These are phyloP conservation scores for Drosophila guanche DNA, from an alignment of 1,140 invertebrate genomes.

Conservation along the genomic window DNA sequence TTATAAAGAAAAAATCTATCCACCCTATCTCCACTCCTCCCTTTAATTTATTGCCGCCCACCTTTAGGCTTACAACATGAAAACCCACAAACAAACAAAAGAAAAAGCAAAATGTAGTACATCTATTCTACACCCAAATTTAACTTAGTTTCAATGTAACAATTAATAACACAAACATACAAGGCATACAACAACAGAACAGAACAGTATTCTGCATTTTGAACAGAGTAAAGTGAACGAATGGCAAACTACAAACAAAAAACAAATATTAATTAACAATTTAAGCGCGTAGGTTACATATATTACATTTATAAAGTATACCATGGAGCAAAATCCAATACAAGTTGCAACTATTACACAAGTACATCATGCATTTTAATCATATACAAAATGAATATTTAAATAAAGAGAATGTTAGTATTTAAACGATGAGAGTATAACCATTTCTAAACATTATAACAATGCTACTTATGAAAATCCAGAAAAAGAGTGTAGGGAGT, in stretches of 20 bases:
- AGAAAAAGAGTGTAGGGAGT: no score
- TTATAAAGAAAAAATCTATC: constrained; percentile 7
- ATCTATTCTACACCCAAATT: constrained; percentile 1
- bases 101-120: no score
- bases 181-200: constrained; percentile 1
- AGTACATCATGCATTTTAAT: constrained; percentile 76
- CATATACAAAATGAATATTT: constrained; percentile 73
- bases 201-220: constrained; percentile 46
- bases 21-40: constrained; percentile 24
- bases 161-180: neutral
- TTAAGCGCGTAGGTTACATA: constrained; percentile 66
- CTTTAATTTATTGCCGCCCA: constrained; percentile 70
- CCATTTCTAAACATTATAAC: no score
- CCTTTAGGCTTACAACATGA: constrained; percentile 51
- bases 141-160: constrained; percentile 6
- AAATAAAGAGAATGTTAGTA: constrained; percentile 77
- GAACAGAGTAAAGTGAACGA: constrained; percentile 33
- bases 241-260: constrained; percentile 46
- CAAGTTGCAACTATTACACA: constrained; percentile 73
- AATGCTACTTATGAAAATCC: no score
- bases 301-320: constrained; percentile 54
- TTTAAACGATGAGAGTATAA: constrained; percentile 29
- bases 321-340: constrained; percentile 68
- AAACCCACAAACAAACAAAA: constrained; percentile 3
- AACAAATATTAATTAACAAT: constrained; percentile 40